These are phyloP conservation scores for Drosophila pallidifrons DNA, from an alignment of 1,140 invertebrate genomes.

Conservation along the genomic window DNA sequence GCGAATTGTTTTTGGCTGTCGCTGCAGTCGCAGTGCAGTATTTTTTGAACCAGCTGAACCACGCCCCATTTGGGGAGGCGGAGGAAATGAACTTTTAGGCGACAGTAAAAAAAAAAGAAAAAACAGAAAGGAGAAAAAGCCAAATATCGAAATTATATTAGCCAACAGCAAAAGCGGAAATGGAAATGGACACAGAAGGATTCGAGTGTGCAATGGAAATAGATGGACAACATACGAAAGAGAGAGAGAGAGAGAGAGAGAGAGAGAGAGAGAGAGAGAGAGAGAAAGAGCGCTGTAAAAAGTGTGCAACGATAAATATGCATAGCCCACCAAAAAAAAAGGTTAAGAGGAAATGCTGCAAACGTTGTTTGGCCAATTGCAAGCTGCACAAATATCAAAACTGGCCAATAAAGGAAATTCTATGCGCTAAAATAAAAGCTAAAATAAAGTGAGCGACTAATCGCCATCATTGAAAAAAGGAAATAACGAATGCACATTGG, in stretches of 20 bases:
- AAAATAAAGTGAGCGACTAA: background rate
- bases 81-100: slow-evolving; percentile 71
- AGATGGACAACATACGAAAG: background rate
- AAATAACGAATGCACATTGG: too few species aligned
- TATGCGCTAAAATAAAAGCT: background rate
- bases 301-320: slow-evolving; percentile 25
- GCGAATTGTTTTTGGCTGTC: slow-evolving; percentile 59
- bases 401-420: slow-evolving; percentile 5
- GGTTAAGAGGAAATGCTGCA: background rate
- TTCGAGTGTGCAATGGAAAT: background rate
- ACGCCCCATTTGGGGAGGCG: slow-evolving; percentile 49
- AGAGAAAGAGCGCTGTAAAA: background rate
- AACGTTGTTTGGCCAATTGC: background rate
- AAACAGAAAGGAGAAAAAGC: background rate
- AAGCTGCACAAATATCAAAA: slow-evolving; percentile 6
- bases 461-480: background rate
- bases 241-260: background rate
- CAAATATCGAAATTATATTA: slow-evolving; percentile 75
- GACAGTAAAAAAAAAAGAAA: background rate
- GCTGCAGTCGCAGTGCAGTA: slow-evolving; percentile 57
- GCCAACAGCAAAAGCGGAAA: slow-evolving; percentile 58
- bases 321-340: slow-evolving; percentile 18
- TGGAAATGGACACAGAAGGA: slow-evolving; percentile 45
- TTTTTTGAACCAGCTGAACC: slow-evolving; percentile 35
- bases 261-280: background rate